Evolutionary conservation across 2,797 vertebrate genomes (phyloP).

Genomic region (Allobates femoralis): DNA sequence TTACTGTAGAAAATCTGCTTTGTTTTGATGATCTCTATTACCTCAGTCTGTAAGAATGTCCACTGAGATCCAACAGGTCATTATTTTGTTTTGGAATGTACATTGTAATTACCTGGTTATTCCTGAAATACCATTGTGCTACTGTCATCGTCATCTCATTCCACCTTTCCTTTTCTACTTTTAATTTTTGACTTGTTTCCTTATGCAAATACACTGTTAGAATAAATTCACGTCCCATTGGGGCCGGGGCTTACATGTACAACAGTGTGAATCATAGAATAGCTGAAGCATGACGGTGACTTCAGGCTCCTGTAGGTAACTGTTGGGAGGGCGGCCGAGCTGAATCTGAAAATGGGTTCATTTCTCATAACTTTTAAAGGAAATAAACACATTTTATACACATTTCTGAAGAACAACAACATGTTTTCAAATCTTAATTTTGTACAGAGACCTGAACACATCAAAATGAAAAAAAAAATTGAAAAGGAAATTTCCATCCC

Average conservation of each 20-base stretch:
- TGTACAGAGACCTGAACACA: too few relatives aligned
- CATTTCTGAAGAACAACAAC: too few relatives aligned
- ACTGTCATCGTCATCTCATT: too few relatives aligned
- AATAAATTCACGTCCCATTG: not conserved
- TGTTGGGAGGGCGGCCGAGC: too few relatives aligned
- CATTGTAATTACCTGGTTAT: not conserved
- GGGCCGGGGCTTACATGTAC: not conserved
- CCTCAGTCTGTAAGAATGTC: not conserved
- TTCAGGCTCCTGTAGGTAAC: not conserved
- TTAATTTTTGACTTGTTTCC: not conserved
- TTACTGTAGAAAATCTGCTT: slow-evolving; percentile 13
- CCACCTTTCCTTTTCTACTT: not conserved
- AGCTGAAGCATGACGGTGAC: not conserved
- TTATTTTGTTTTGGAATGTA: not conserved
- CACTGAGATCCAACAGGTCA: not conserved
- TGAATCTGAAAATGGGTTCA: too few relatives aligned
- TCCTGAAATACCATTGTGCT: not conserved
- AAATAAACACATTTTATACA: too few relatives aligned
- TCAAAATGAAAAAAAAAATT: too few relatives aligned
- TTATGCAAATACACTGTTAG: not conserved
- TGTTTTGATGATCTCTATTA: not conserved
- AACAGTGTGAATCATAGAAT: not conserved
- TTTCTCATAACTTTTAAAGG: too few relatives aligned
- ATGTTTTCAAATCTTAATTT: too few relatives aligned
- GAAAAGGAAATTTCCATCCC: too few relatives aligned